Evolutionary conservation across 2,113 vertebrate genomes (phyloP).

Genomic region (Ia io): DNA sequence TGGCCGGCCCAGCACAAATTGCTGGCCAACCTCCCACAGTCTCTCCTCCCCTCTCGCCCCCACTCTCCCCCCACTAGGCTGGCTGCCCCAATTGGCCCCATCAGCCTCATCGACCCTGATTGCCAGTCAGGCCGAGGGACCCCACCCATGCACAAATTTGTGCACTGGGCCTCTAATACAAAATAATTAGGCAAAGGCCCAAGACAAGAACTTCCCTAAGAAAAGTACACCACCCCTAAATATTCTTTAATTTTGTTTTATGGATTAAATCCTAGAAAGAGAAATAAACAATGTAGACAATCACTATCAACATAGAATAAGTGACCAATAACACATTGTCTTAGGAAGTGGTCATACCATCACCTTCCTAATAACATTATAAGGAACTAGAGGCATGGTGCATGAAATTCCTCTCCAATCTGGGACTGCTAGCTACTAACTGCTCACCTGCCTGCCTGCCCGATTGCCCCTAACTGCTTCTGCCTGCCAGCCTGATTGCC

Average conservation of each 20-base stretch:
- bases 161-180: not conserved
- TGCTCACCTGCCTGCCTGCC: too few species aligned
- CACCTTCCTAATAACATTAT: not conserved
- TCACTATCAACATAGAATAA: not conserved
- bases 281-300: not conserved
- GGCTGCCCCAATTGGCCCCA: too few species aligned
- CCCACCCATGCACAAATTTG: too few species aligned
- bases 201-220: not conserved
- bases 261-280: not conserved
- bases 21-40: too few species aligned
- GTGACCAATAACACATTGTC: not conserved
- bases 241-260: not conserved
- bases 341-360: not conserved
- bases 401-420: too few species aligned
- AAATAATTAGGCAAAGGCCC: not conserved
- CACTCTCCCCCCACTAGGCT: fast-evolving
- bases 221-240: not conserved
- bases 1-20: too few species aligned
- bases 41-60: too few species aligned
- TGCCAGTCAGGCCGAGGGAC: too few species aligned
- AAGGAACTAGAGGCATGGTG: not conserved
- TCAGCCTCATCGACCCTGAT: too few species aligned
- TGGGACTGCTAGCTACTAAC: too few species aligned
- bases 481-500: too few species aligned
- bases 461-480: too few species aligned